Evolutionary conservation across 1,140 invertebrate species (phyloP), one percentile per base, ranked within the genome.

Genomic region (Patella vulgata): DNA sequence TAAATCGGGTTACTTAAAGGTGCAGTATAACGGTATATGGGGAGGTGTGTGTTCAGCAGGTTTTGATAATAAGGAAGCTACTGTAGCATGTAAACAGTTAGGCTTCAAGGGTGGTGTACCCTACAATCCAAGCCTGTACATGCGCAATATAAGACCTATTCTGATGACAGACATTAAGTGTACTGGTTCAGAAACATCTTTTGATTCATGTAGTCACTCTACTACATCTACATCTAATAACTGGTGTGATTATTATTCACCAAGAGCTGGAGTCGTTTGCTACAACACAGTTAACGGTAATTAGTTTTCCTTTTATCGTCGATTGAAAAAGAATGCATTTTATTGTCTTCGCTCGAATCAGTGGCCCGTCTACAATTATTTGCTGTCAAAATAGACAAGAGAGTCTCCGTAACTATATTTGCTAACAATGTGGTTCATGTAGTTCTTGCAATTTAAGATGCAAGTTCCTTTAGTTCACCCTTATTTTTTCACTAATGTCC

Each of bases 11-110:
- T 64, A 63, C 14, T 43, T 82, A 11, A 61, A 75, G 42, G 74
- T 75, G 9, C 65, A 68, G 11, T 48, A 75, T 9, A 47, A 72
- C 1, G 77, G 75, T 21, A 63, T 80, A 14, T 79, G 77, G 77
- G 78, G 80, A 17, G 52, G 64, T 2, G 64, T 82, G 1, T 82
- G 80, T 61, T 53, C 60, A 36, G 62, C 71, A n/a, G 65, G 63
- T 4, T 77, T 74, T 60, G 59, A 62, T 19, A 60, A 68, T 25
- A 62, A 21, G 5, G 70, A 69, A 17, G 77, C 75, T 9, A 48
- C 43, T 9, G 68, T 82, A 11, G 68, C 66, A 12, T 82, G 80
- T 63, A 69, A 46, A 31, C 59, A 72, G 27, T 57, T 79, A 11
- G 68, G 72, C 8, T 80, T 68, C 59, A 58, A 53, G 53, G 76